Base-by-base conservation (phyloP, 2,797 vertebrate genomes). In the Aeoliscus strigatus region DNA sequence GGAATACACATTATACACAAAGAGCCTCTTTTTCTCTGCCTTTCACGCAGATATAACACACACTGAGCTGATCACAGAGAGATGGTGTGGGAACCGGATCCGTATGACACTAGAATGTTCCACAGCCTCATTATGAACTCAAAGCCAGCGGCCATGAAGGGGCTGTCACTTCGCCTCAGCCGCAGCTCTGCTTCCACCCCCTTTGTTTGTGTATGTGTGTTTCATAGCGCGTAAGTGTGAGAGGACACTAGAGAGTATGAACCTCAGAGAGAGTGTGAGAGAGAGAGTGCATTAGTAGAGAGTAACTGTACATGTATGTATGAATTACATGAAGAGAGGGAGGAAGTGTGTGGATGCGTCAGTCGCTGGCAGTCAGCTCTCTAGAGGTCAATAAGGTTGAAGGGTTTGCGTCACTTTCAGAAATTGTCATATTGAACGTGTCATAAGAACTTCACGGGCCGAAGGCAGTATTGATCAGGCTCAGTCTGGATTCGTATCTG, bases 161-260 rank as follows among this genome's bases (percentile, higher is more conserved):
- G 27, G 58, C 73, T 85, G 80, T 85, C 79, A 76, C 73, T 65
- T 80, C 57, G 60, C 51, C 69, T 83, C 75, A 78, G 46, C 46
- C 48, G 30, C 44, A 52, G 57, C 51, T 53, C 35, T 11, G 41
- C 36, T 39, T 51, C 13, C 21, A n/a, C 9, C 7, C 39, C 37
- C n/a, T 50, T 36, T 31, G 12, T 13, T 2, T 48, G 27, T 43
- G 23, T 67, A 40, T 60, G 31, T 51, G 51, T 73, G 54, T 62
- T 56, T 48, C 29, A 39, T 29, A 18, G 21, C 39, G 48, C 45
- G 32, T 40, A 21, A 23, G 25, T 52, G 11, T 38, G 33, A 39
- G 30, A n/a, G 33, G 6, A 17, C 6, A 3, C 12, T 15, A 9
- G 17, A 47, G 33, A 36, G 25, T 15, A 18, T 15, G 29, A 30